Base-by-base conservation (phyloP, 1,140 invertebrate species). In the Drosophila sechellia region DNA sequence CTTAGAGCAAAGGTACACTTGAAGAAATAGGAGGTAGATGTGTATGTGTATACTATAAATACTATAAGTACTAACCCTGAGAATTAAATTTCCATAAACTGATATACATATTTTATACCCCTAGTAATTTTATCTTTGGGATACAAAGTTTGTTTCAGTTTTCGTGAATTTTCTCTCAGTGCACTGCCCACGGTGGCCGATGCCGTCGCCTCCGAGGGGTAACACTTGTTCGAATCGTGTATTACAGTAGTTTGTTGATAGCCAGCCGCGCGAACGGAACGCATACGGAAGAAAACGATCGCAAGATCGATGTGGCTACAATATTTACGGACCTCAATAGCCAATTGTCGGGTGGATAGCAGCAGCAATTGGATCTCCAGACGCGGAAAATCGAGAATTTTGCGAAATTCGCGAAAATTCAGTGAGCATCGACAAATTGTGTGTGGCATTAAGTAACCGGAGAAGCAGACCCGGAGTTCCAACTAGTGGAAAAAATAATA, bases 241-340 rank as follows among this genome's bases (percentile, higher is more conserved):
- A 86, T 86, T 86, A 89, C 83, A 86, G 83, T 86, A 86, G 83
- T 86, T 86, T 86, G 79, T 89, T 86, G 84, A 86, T 86, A 89
- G 83, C 83, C 84, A 71, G 65, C 71, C 59, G 45, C 63, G 74
- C 39, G 83, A 66, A 42, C 45, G 46, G 17, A 64, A 34, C 37
- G 42, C 34, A 11, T 39, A 49, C 64, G 50, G 43, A 68, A 69
- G n/a, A 48, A 56, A 72, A 59, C 63, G 66, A 70, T 63, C 59
- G 63, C 20, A 54, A 68, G 81, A 80, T 85, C 81, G 68, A 77
- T 74, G 57, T 57, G 31, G 13, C 50, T 27, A 63, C 56, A 84
- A 63, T 63, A 77, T 80, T 85, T 85, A 63, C 66, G 49, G 37
- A 73, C 49, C 60, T 54, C 65, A 49, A 52, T 13, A 66, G 35